A percentile compares a stretch with the other conserved stretches of the same genome.
Conservation (phyloP, 2,888 invertebrate genomes). For the Polyommatus iphigenia region DNA sequence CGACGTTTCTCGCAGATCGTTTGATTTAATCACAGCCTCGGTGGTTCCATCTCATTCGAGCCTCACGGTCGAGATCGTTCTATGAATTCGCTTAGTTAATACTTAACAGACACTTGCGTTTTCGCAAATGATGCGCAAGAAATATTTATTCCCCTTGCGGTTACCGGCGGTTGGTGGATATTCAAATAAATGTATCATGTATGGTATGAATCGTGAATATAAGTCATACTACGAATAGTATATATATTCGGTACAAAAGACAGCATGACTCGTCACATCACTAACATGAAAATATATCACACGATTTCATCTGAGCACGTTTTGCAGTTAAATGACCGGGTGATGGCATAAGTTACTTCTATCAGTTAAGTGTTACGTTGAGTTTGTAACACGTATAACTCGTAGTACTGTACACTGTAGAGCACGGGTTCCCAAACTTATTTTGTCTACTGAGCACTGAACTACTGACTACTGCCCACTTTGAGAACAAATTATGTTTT, state of each 20-base stretch:
- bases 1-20: slow-evolving; percentile 11
- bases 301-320: background rate
- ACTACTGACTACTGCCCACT: no score
- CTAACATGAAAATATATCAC: background rate
- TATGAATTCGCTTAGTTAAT: background rate
- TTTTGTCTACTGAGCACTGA: no score
- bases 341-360: background rate
- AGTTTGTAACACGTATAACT: background rate
- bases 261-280: background rate
- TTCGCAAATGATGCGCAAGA: background rate
- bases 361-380: background rate
- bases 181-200: background rate
- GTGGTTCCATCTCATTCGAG: background rate
- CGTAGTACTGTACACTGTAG: background rate
- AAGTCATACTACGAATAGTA: no score
- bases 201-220: no score
- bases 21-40: slow-evolving; percentile 12
- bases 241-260: background rate
- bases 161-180: background rate
- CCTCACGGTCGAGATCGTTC: background rate
- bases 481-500: no score
- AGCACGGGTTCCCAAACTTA: no score
- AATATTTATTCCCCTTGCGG: background rate
- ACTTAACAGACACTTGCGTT: background rate
- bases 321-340: background rate